Percentiles rank a stretch among this genome's conserved stretches.
These are phyloP conservation scores for Spodoptera littoralis DNA, from an alignment of 2,888 invertebrate genomes.

Conservation along the genomic window DNA sequence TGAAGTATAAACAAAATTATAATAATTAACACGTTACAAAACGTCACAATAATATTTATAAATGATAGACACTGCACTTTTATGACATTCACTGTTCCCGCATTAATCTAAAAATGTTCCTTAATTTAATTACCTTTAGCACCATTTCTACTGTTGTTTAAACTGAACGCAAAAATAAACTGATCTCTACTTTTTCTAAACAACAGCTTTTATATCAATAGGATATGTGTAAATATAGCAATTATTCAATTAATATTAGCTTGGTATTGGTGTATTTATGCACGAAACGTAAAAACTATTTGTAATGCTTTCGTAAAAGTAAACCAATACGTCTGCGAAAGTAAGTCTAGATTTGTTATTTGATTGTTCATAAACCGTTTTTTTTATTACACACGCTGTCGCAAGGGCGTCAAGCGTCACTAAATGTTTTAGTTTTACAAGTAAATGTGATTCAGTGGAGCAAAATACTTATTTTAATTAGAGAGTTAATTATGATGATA, in stretches of 20 bases:
- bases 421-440: too few species aligned
- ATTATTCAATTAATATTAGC: conserved; percentile 29
- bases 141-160: conserved; percentile 29
- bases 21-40: neutral
- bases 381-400: neutral
- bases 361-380: neutral
- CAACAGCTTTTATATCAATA: conserved; percentile 39
- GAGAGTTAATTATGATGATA: too few species aligned
- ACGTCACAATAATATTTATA: neutral
- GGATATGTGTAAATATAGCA: conserved; percentile 46
- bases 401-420: too few species aligned
- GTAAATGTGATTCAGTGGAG: too few species aligned
- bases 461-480: too few species aligned
- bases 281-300: conserved; percentile 22
- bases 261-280: conserved; percentile 32
- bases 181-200: conserved; percentile 28
- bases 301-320: conserved; percentile 30
- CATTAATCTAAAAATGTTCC: neutral
- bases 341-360: conserved; percentile 10
- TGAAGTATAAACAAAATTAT: neutral
- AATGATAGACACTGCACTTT: neutral
- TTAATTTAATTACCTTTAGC: conserved; percentile 33
- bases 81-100: neutral
- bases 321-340: conserved; percentile 3
- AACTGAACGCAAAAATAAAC: conserved; percentile 21